Percentiles rank a stretch among this genome's conserved stretches.
phyloP scores from a whole-genome alignment of 2,797 vertebrate genomes.

The Antennarius maculatus region DNA sequence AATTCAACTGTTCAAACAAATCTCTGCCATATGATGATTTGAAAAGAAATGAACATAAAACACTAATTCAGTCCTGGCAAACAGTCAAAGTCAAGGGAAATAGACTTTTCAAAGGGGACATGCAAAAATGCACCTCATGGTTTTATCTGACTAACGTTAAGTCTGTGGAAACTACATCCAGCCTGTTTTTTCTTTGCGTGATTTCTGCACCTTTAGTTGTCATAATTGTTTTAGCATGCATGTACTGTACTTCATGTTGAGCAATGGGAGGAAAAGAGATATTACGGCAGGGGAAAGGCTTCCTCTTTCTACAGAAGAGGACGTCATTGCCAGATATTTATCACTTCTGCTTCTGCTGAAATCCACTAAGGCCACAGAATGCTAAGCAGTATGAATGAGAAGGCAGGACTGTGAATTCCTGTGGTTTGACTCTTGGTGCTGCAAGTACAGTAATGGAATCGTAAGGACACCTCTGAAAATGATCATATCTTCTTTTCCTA shows the following conservation, averaged over 20 bases:
- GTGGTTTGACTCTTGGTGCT: conserved; percentile 31
- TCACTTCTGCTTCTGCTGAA: conserved; percentile 64
- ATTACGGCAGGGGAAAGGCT: conserved; percentile 22
- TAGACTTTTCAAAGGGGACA: conserved; percentile 31
- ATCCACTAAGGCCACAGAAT: conserved; percentile 22
- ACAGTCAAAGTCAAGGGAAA: not conserved
- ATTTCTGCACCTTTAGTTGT: conserved; percentile 62
- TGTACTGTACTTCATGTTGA: conserved; percentile 6
- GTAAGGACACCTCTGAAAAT: not conserved
- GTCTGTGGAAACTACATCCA: conserved; percentile 43
- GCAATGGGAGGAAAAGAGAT: not conserved
- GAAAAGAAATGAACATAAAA: not conserved
- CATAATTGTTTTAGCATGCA: conserved; percentile 19
- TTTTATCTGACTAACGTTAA: not conserved
- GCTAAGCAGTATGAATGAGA: conserved; percentile 22
- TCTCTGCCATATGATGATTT: not conserved
- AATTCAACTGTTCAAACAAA: not conserved
- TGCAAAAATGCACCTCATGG: conserved; percentile 7
- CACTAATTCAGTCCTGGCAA: not conserved
- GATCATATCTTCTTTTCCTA: not conserved
- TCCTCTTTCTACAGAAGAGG: conserved; percentile 67
- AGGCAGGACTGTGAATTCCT: conserved; percentile 3
- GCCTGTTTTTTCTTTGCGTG: conserved; percentile 44
- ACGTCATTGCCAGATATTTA: conserved; percentile 42
- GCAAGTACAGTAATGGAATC: conserved; percentile 12